Evolutionary conservation across 2,113 vertebrate genomes (phyloP), one percentile per base, ranked within the genome.

Genomic region (Varanus komodoensis): DNA sequence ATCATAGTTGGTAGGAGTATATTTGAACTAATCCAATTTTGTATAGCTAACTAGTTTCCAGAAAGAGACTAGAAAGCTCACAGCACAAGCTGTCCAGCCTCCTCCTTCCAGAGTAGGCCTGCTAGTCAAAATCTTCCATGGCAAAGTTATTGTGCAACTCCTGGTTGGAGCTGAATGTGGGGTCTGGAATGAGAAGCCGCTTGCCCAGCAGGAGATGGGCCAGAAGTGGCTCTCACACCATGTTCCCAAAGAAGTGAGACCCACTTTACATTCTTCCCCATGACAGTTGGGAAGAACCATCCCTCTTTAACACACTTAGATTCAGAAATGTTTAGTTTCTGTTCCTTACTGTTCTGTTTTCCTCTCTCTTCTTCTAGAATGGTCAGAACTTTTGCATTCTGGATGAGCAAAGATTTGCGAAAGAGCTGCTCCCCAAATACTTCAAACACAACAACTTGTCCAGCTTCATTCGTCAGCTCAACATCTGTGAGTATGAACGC

Each of bases 361-460:
- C 94, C 2, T 81, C 86, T 83, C 87, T 95, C n/a, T 23, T 69
- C 19, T 69, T 74, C 77, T 92, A 97, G 97, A 96, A 96, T 93
- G 97, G 97, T 1, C 94, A 97, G 83, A 97, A 95, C 84, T 97
- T 97, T 92, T 93, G 92, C 83, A 97, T 97, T 78, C 54, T 96
- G 92, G 95, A 97, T 92, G 96, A 97, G 88, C 95, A 96, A 89
- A 94, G 81, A 32, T 98, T 98, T 95, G 94, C 96, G 15, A 96
- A 97, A 92, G 95, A 97, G 86, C 87, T 97, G 2, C 97, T 98
- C 9, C 97, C 97, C 81, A 97, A 96, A 92, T 97, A 97, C 94
- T 98, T 97, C 94, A 97, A 98, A 81, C 97, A 98, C 93, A 97
- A 94, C 93, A 98, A 97, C 4, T 91, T 97, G 67, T 95, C 95